Percentiles rank a stretch among this genome's conserved stretches.
Conservation (phyloP, 2,797 vertebrate genomes). For the Helostoma temminkii region DNA sequence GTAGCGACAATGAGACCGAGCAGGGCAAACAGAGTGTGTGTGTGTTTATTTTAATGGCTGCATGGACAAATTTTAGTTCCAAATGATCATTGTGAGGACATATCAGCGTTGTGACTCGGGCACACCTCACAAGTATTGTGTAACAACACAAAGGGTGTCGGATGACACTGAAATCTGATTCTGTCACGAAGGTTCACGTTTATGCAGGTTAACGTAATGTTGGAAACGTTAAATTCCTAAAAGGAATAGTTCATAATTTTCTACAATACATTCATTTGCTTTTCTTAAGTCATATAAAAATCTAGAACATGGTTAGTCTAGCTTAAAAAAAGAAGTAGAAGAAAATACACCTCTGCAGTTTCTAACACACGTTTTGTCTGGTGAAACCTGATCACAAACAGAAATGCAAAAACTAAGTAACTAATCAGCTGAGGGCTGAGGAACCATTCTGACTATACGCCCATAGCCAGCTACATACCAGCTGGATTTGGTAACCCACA, state of each 20-base stretch:
- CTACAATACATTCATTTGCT: no score
- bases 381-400: no score
- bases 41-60: not conserved
- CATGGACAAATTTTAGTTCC: not conserved
- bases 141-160: slow-evolving; percentile 8
- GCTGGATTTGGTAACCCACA: no score
- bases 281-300: not conserved
- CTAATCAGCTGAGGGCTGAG: no score
- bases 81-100: not conserved
- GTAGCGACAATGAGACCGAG: slow-evolving; percentile 67
- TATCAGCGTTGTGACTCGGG: not conserved
- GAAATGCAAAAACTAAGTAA: no score
- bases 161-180: not conserved
- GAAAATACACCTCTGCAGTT: not conserved
- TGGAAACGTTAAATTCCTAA: not conserved
- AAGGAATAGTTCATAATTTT: not conserved
- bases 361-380: no score
- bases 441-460: no score
- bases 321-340: no score
- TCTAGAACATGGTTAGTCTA: no score
- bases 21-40: not conserved
- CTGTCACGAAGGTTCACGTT: not conserved
- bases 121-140: not conserved
- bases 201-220: not conserved
- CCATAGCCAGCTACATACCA: no score